Percentiles rank a stretch among this genome's conserved stretches.
These are phyloP conservation scores for Noctilio leporinus DNA, from an alignment of 2,113 vertebrate species.

Conservation along the genomic window DNA sequence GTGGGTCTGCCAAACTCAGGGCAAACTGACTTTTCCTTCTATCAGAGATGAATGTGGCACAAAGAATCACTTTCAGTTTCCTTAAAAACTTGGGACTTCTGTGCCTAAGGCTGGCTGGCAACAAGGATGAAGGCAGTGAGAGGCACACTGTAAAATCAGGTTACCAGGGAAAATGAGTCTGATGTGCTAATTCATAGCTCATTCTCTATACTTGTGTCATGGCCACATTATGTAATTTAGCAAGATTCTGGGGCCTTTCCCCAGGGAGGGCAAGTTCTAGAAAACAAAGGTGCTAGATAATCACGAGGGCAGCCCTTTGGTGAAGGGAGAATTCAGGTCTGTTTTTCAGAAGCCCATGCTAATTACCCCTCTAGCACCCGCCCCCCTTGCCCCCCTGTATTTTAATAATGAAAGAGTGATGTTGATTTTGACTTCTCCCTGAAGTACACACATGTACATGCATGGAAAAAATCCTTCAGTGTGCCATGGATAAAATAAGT, in stretches of 20 bases:
- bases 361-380: not conserved
- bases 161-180: slow-evolving; percentile 56
- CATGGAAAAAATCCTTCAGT: not conserved
- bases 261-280: slow-evolving; percentile 55
- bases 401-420: not conserved
- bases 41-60: not conserved
- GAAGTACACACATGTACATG: not conserved
- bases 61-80: not conserved
- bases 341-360: not conserved
- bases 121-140: not conserved
- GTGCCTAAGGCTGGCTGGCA: not conserved
- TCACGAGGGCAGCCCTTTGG: not conserved
- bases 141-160: slow-evolving; percentile 53
- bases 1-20: not conserved
- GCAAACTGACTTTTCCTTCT: not conserved
- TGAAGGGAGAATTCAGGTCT: not conserved
- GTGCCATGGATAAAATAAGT: not conserved
- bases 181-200: slow-evolving; percentile 62
- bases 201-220: slow-evolving; percentile 18
- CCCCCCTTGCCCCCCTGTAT: no score
- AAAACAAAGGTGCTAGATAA: slow-evolving; percentile 37
- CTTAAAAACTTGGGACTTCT: not conserved
- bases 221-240: slow-evolving; percentile 56
- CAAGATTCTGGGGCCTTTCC: slow-evolving; percentile 62
- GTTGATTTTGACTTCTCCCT: not conserved